phyloP scores from a whole-genome alignment of 2,888 invertebrate genomes.

The Melanargia galathea region DNA sequence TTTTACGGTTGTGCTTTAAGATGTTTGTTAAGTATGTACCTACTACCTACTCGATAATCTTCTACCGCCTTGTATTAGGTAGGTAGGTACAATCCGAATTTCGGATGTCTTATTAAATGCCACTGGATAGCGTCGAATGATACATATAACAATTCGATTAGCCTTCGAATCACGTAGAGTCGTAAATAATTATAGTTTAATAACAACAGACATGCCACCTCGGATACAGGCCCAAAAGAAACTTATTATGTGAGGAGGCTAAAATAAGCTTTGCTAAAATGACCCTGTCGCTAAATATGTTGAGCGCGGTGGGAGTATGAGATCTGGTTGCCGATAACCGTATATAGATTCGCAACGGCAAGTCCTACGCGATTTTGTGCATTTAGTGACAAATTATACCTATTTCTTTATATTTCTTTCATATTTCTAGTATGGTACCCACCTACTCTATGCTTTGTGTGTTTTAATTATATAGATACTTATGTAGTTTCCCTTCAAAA shows the following conservation, averaged over 20 bases:
- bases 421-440: neutral
- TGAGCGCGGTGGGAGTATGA: conserved; percentile 37
- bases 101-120: neutral
- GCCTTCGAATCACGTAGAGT: conserved; percentile 15
- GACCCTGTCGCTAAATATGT: conserved; percentile 38
- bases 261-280: conserved; percentile 34
- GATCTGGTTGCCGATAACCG: conserved; percentile 35
- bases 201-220: conserved; percentile 8
- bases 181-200: conserved; percentile 15
- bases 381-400: neutral
- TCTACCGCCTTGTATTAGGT: no score
- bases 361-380: conserved; percentile 35
- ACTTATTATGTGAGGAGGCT: conserved; percentile 24
- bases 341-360: conserved; percentile 39
- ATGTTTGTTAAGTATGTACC: no score
- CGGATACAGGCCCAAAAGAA: conserved; percentile 10
- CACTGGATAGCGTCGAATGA: neutral
- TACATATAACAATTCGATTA: conserved; percentile 6
- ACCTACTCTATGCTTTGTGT: no score
- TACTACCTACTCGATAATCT: no score
- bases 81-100: no score
- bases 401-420: neutral
- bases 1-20: no score
- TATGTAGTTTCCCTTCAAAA: no score
- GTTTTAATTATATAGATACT: no score